A percentile compares a stretch with the other conserved stretches of the same genome.
phyloP scores from a whole-genome alignment of 1,140 invertebrate genomes.

The Pseudoatta argentina region DNA sequence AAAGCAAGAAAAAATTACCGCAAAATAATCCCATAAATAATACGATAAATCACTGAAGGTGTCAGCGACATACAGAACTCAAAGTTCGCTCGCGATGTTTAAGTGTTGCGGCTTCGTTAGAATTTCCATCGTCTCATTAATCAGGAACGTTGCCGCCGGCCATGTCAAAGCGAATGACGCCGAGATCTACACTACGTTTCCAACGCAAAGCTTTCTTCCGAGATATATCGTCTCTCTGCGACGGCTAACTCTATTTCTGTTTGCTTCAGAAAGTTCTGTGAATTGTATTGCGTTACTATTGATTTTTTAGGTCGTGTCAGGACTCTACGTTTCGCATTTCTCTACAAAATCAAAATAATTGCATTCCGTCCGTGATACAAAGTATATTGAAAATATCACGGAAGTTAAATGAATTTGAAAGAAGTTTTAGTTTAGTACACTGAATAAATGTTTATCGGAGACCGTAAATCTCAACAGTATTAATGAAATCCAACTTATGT shows the following conservation, averaged over 20 bases:
- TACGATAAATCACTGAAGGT: conserved; percentile 29
- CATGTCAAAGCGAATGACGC: conserved; percentile 49
- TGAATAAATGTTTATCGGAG: conserved; percentile 10
- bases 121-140: conserved; percentile 62
- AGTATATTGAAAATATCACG: conserved; percentile 29
- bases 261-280: conserved; percentile 10
- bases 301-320: conserved; percentile 29
- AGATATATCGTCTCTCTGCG: conserved; percentile 8
- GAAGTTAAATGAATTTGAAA: conserved; percentile 38
- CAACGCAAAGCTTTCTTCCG: conserved; percentile 17
- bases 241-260: conserved; percentile 21
- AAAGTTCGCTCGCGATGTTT: conserved; percentile 30
- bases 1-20: background rate
- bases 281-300: conserved; percentile 19
- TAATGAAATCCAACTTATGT: background rate
- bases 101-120: conserved; percentile 56
- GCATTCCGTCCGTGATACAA: conserved; percentile 1
- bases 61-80: conserved; percentile 35
- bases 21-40: conserved; percentile 56
- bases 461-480: background rate
- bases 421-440: conserved; percentile 11
- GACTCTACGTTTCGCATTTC: conserved; percentile 26
- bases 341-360: conserved; percentile 18
- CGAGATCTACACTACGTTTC: conserved; percentile 19
- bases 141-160: conserved; percentile 33